Evolutionary conservation across 1,140 invertebrate genomes (phyloP).

Genomic region (Heterodera carotae): DNA sequence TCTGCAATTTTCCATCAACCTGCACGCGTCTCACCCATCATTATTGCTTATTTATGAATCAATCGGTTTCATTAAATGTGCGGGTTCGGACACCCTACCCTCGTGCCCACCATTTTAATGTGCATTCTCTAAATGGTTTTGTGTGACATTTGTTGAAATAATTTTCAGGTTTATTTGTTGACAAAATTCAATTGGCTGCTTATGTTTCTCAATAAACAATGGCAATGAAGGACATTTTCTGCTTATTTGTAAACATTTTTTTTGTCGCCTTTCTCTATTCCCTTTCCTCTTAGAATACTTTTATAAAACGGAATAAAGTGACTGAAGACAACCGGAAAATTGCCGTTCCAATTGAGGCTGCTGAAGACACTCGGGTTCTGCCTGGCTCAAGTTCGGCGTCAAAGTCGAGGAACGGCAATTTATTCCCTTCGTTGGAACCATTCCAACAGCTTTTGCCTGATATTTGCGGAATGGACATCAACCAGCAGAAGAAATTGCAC

Average conservation of each 20-base stretch:
- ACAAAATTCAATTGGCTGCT: not conserved
- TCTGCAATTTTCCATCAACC: no score
- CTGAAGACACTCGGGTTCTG: slow-evolving; percentile 38
- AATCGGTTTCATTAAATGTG: no score
- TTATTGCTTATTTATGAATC: no score
- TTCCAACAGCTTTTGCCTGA: slow-evolving; percentile 45
- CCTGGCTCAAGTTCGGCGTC: slow-evolving; percentile 28
- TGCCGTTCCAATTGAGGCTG: slow-evolving; percentile 36
- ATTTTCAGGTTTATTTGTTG: slow-evolving; percentile 12
- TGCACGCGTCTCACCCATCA: no score
- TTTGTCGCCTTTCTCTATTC: not conserved
- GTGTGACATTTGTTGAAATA: not conserved
- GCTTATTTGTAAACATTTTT: slow-evolving; percentile 36
- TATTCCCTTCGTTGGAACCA: slow-evolving; percentile 37
- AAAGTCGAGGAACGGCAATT: slow-evolving; percentile 23
- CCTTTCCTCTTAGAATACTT: slow-evolving; percentile 31
- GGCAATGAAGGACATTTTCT: slow-evolving; percentile 36
- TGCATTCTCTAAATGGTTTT: no score
- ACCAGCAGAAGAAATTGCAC: slow-evolving; percentile 40
- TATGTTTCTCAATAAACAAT: slow-evolving; percentile 15
- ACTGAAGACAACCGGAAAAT: slow-evolving; percentile 33
- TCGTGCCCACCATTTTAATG: no score
- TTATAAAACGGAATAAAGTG: slow-evolving; percentile 37
- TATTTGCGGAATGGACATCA: slow-evolving; percentile 44
- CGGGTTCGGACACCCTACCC: no score